phyloP scores from a whole-genome alignment of 2,888 invertebrate genomes.

The Bugulina stolonifera region DNA sequence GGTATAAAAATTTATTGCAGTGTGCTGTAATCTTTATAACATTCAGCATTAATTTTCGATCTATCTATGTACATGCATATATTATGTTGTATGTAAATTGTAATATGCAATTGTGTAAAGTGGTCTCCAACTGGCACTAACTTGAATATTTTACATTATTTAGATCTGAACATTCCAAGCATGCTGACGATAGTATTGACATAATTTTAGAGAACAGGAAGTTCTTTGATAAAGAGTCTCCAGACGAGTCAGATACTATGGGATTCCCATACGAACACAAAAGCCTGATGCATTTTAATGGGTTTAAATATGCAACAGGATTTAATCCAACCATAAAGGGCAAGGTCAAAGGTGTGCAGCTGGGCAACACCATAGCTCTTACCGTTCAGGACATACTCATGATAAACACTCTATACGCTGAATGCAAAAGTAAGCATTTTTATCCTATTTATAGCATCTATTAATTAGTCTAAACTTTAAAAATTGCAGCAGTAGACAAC shows the following conservation, averaged over 20 bases:
- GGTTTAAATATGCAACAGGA: slow-evolving; percentile 7
- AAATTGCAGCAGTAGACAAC: too few relatives aligned
- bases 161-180: too few relatives aligned
- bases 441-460: too few relatives aligned
- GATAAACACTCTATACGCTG: slow-evolving; percentile 15
- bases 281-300: slow-evolving; percentile 22
- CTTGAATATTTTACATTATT: too few relatives aligned
- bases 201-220: slow-evolving; percentile 18
- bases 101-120: too few relatives aligned
- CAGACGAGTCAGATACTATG: not conserved
- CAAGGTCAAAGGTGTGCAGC: not conserved
- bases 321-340: not conserved
- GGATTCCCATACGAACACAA: slow-evolving; percentile 23
- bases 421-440: slow-evolving; percentile 22
- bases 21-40: too few relatives aligned
- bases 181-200: too few relatives aligned
- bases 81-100: too few relatives aligned
- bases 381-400: slow-evolving; percentile 9
- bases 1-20: too few relatives aligned
- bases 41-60: not conserved
- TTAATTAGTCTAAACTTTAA: too few relatives aligned
- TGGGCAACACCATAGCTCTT: not conserved
- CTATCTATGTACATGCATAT: not conserved
- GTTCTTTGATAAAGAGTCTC: slow-evolving; percentile 11
- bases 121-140: too few relatives aligned